Percentiles rank a stretch among this genome's conserved stretches.
Evolutionary conservation across 2,797 vertebrate genomes (phyloP).

Genomic region (Ataeniobius toweri): DNA sequence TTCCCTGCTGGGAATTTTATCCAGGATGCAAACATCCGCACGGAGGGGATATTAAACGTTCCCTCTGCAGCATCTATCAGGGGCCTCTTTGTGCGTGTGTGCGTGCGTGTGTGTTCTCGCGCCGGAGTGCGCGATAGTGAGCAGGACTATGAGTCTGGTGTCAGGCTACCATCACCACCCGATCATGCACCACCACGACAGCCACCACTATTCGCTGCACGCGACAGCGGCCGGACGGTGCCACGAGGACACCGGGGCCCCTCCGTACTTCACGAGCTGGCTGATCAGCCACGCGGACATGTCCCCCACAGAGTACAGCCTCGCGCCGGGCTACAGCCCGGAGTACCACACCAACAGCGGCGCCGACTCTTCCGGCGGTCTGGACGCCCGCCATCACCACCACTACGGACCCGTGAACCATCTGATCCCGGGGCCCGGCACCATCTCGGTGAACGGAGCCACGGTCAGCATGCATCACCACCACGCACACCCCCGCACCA

Average conservation of each 20-base stretch:
- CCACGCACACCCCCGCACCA: conserved; percentile 90
- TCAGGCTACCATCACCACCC: conserved; percentile 96
- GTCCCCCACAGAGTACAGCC: conserved; percentile 92
- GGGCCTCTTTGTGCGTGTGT: neutral
- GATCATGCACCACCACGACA: conserved; percentile 95
- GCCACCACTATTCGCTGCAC: conserved; percentile 85
- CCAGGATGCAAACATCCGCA: conserved; percentile 34
- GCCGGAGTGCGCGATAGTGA: conserved; percentile 4
- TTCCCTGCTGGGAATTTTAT: neutral
- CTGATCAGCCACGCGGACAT: conserved; percentile 95
- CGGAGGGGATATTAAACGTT: conserved; percentile 17
- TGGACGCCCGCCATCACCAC: conserved; percentile 65
- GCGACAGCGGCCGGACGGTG: conserved; percentile 88
- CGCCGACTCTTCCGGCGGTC: conserved; percentile 42
- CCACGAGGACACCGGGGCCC: conserved; percentile 85
- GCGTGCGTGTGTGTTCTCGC: conserved; percentile 30
- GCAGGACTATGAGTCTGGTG: conserved; percentile 90
- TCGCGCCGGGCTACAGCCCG: conserved; percentile 71
- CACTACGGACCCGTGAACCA: conserved; percentile 62
- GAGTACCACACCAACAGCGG: conserved; percentile 69
- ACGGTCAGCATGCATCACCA: conserved; percentile 67
- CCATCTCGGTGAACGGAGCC: conserved; percentile 60
- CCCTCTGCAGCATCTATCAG: conserved; percentile 22
- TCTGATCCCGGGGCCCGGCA: conserved; percentile 46
- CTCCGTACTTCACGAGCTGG: conserved; percentile 98